Evolutionary conservation across 2,888 invertebrate species (phyloP), one percentile per base, ranked within the genome.

Genomic region (Drosophila cracens): DNA sequence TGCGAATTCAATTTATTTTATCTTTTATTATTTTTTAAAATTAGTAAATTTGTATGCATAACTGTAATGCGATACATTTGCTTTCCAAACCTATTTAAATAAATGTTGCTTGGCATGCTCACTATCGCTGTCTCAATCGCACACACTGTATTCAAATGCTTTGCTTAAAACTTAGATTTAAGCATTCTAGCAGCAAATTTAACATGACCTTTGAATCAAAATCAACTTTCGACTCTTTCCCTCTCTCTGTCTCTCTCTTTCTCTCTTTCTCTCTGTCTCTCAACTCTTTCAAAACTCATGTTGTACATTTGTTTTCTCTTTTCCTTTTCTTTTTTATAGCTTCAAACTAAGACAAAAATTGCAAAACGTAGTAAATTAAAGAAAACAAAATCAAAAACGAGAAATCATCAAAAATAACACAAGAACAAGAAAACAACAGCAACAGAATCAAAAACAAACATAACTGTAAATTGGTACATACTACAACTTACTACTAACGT

Each of bases 251-350:
- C 54, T 56, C 48, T 74, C 53, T 85, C 62, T 31, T 46, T 62
- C 52, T 74, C 34, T 70, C 18, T 54, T 46, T 62, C 52, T 74
- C 34, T 70, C 18, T 54, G 49, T 56, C 52, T 73, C 54, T 86
- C 64, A 70, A 70, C 70, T 87, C 48, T 64, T 77, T 75, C 73
- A 59, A 76, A 86, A 90, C 87, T 85, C 83, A 83, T 85, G 89
- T 88, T 85, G 90, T 86, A 86, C 74, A 90, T 87, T 90, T 90
- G 70, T 87, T 86, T 88, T 86, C 85, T 89, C 79, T 79, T 79
- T 70, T 82, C 76, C 77, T 77, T 80, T 82, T 84, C 78, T 73
- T 83, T 82, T 79, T 70, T 86, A 83, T 83, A 89, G 86, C 86
- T 85, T 90, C 83, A 81, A 90, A 89, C 89, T 89, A 82, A 82